phyloP scores from a whole-genome alignment of 2,113 vertebrate species.

The Rhinichthys klamathensis region DNA sequence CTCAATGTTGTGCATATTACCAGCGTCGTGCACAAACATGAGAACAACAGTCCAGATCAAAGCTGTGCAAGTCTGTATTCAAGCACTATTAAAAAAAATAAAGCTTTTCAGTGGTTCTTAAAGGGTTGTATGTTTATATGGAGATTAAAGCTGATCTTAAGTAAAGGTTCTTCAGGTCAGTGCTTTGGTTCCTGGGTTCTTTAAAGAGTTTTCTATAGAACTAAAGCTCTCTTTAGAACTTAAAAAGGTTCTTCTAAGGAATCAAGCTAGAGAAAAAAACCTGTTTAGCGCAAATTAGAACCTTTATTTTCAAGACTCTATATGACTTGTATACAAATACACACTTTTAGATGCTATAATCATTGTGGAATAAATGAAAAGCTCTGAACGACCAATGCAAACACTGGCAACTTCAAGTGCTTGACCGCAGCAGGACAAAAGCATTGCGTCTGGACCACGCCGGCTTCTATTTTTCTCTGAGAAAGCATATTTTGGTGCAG shows the following conservation, averaged over 20 bases:
- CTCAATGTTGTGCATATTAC: neutral
- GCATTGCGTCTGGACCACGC: neutral
- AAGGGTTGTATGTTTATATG: neutral
- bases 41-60: neutral
- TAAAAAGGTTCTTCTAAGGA: neutral
- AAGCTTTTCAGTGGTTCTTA: too few species aligned
- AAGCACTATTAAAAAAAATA: neutral
- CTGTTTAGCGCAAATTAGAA: neutral
- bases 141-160: neutral
- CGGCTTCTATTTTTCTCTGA: slow-evolving; percentile 41
- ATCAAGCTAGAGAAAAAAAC: neutral
- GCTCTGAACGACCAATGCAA: neutral
- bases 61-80: neutral
- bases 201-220: neutral
- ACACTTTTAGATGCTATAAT: slow-evolving; percentile 9
- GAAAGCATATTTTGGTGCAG: slow-evolving; percentile 48
- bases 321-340: neutral
- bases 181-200: neutral
- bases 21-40: neutral
- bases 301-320: neutral
- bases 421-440: slow-evolving; percentile 35
- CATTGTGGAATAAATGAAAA: slow-evolving; percentile 33
- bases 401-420: neutral
- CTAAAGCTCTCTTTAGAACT: neutral
- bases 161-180: neutral